phyloP scores from a whole-genome alignment of 2,797 vertebrate genomes.

The Pantherophis alleghaniensis region DNA sequence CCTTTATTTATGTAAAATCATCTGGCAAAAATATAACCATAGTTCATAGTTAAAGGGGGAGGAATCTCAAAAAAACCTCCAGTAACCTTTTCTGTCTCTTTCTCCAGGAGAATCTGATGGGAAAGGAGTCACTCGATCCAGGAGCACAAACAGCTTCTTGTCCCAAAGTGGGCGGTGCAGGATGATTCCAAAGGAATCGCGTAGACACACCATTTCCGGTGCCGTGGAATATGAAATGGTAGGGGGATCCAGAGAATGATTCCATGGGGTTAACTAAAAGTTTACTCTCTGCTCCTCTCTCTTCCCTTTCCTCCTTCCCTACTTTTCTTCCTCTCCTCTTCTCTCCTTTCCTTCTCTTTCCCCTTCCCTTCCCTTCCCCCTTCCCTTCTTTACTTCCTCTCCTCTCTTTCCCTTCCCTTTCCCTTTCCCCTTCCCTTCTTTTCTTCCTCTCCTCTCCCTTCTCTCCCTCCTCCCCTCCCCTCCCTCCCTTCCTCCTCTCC shows the following conservation, averaged over 20 bases:
- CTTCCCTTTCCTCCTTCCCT: background rate
- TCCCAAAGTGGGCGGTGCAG: conserved; percentile 3
- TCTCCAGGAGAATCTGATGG: conserved; percentile 12
- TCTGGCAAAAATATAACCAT: background rate
- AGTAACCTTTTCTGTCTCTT: background rate
- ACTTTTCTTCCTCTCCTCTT: background rate
- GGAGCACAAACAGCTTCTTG: conserved; percentile 48
- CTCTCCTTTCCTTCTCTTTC: too few relatives aligned
- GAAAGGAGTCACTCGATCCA: conserved; percentile 44
- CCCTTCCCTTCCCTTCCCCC: too few relatives aligned
- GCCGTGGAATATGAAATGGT: conserved; percentile 51
- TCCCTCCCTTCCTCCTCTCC: background rate
- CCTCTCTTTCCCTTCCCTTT: accelerated
- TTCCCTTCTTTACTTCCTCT: too few relatives aligned
- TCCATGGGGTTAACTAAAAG: too few relatives aligned
- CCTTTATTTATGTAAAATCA: background rate
- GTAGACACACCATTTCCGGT: conserved; percentile 45
- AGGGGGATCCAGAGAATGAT: background rate
- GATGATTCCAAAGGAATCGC: conserved; percentile 14
- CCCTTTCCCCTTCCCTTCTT: too few relatives aligned
- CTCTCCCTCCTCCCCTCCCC: too few relatives aligned
- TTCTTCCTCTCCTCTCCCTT: accelerated
- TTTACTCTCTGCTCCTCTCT: background rate
- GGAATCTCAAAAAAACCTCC: background rate
- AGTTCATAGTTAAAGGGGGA: background rate